Evolutionary conservation across 2,113 vertebrate genomes (phyloP), one percentile per base, ranked within the genome.

Genomic region (human (Homo sapiens)): DNA sequence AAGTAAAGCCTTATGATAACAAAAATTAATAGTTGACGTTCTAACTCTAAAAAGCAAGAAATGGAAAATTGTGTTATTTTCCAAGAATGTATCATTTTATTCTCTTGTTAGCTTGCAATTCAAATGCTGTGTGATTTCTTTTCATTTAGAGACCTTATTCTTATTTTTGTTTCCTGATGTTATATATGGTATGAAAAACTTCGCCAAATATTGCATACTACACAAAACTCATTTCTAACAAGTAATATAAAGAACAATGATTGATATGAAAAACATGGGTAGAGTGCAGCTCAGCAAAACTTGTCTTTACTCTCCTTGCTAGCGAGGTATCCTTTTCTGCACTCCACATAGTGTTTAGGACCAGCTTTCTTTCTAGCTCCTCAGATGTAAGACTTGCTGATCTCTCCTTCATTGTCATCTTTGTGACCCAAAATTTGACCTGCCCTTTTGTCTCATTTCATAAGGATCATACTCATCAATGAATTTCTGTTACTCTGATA

Each of bases 11-110:
- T 59, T 92, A 76, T 90, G 64, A 94, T 84, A 95, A 90, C 64
- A 95, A 96, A 97, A 96, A 94, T 81, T 93, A 93, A 82, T 96
- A 89, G 61, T 82, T 85, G 52, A 96, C 32, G 22, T 81, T 93
- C 30, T 85, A 92, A 82, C 57, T 90, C 68, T 66, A 68, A 93
- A 96, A 96, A 45, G 22, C 57, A 97, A 68, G 55, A 94, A 96
- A 82, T 84, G 78, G 83, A 88, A 95, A 90, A 93, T 17, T 85
- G 27, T 93, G 57, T 86, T 64, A 57, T 82, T 68, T 96, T 96
- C 50, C 18, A 76, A 70, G 78, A 88, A 61, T 27, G 73, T 87
- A 94, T 57, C 16, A 90, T 64, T 84, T 52, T 52, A 88, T 90
- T 95, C 35, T 94, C 48, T 86, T 64, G 10, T 89, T 93, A 97